phyloP scores from a whole-genome alignment of 2,113 vertebrate genomes.

The Hemiprocne comata region DNA sequence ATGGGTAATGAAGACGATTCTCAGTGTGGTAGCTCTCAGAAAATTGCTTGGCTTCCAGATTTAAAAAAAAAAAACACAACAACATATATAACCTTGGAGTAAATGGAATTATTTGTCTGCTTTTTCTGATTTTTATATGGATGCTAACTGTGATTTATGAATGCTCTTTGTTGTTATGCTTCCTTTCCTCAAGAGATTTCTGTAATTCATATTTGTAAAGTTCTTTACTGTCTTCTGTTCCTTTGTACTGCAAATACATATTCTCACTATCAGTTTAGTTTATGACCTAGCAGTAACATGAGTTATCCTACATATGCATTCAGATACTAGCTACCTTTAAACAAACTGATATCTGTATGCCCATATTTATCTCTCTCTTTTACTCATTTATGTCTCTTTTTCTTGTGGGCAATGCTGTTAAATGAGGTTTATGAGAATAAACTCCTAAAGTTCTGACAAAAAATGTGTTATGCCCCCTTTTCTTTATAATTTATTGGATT shows the following conservation, averaged over 20 bases:
- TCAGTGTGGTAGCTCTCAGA: neutral
- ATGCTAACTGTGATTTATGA: neutral
- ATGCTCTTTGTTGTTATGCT: neutral
- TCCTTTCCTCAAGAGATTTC: slow-evolving; percentile 2
- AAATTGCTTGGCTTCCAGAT: neutral
- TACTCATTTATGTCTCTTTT: neutral
- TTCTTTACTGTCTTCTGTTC: neutral
- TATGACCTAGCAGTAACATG: neutral
- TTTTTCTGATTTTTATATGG: neutral
- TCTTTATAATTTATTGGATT: neutral
- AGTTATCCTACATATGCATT: neutral
- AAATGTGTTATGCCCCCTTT: neutral
- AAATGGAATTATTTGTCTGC: neutral
- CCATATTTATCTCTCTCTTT: neutral
- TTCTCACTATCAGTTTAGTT: neutral
- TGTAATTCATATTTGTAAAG: neutral
- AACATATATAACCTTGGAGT: neutral
- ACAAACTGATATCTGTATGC: neutral
- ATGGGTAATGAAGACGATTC: slow-evolving; percentile 14
- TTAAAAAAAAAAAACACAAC: neutral
- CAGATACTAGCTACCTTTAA: neutral
- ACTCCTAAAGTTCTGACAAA: neutral
- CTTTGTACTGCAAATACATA: neutral
- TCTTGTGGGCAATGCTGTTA: neutral
- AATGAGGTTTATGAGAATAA: neutral